Conservation (phyloP, 2,113 vertebrate genomes). For the Caracal caracal region DNA sequence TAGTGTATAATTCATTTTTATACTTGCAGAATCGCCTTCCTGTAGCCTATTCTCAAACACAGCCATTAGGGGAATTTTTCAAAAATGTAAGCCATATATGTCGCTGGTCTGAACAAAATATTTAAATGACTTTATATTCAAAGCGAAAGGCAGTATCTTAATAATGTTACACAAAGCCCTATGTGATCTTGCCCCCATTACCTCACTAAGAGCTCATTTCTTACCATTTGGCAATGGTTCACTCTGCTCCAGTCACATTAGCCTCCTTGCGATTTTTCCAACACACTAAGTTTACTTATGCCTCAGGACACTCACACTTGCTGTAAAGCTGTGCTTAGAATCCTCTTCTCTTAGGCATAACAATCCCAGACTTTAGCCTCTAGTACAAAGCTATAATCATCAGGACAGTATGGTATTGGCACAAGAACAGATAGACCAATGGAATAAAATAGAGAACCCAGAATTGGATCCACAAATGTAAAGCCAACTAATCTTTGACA, state of each 20-base stretch:
- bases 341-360: no score
- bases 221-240: neutral
- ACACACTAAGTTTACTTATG: neutral
- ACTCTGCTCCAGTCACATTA: neutral
- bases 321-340: neutral
- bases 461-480: no score
- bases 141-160: neutral
- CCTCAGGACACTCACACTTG: neutral
- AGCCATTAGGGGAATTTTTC: neutral
- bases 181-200: neutral
- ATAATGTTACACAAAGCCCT: neutral
- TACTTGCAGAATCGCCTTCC: neutral
- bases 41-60: neutral
- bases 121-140: neutral
- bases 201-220: neutral
- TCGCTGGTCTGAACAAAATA: neutral
- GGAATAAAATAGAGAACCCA: no score
- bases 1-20: neutral
- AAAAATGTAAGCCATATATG: neutral
- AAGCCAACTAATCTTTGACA: no score
- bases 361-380: no score
- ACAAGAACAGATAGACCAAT: no score
- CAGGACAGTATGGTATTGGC: no score
- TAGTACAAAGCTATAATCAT: no score
- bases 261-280: neutral